A percentile compares a stretch with the other conserved stretches of the same genome.
Conservation (phyloP, 2,797 vertebrate genomes). For the Trachurus trachurus region DNA sequence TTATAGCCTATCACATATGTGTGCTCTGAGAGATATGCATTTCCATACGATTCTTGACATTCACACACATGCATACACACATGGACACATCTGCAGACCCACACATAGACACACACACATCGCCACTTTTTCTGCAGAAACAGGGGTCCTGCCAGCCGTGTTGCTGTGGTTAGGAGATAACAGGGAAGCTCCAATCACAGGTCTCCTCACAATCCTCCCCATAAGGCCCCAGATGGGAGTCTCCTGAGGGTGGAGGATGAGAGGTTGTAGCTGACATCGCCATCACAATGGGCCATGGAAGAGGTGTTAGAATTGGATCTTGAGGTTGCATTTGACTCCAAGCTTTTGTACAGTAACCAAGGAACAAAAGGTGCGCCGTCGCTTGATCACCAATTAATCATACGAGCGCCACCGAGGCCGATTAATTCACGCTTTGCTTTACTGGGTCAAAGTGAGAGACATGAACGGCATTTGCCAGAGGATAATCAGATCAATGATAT, state of each 20-base stretch:
- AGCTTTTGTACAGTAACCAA: constrained; percentile 28
- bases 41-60: constrained; percentile 47
- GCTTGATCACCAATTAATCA: constrained; percentile 44
- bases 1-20: constrained; percentile 14
- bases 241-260: constrained; percentile 57
- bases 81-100: constrained; percentile 15
- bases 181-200: constrained; percentile 63
- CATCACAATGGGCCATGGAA: constrained; percentile 51
- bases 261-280: constrained; percentile 57
- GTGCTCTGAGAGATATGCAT: constrained; percentile 15
- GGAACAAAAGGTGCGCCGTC: constrained; percentile 14
- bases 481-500: constrained; percentile 55
- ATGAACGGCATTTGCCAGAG: constrained; percentile 21
- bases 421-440: constrained; percentile 44
- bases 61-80: constrained; percentile 22
- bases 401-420: constrained; percentile 16
- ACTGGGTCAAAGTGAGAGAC: constrained; percentile 54
- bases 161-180: constrained; percentile 75
- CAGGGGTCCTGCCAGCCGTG: constrained; percentile 56
- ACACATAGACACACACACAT: constrained; percentile 16
- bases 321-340: constrained; percentile 47
- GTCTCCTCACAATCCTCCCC: constrained; percentile 56
- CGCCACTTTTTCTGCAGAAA: constrained; percentile 37
- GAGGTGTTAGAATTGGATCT: constrained; percentile 49
- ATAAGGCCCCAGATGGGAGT: constrained; percentile 46